phyloP scores from a whole-genome alignment of 1,140 invertebrate genomes.

The Goniozus legneri region DNA sequence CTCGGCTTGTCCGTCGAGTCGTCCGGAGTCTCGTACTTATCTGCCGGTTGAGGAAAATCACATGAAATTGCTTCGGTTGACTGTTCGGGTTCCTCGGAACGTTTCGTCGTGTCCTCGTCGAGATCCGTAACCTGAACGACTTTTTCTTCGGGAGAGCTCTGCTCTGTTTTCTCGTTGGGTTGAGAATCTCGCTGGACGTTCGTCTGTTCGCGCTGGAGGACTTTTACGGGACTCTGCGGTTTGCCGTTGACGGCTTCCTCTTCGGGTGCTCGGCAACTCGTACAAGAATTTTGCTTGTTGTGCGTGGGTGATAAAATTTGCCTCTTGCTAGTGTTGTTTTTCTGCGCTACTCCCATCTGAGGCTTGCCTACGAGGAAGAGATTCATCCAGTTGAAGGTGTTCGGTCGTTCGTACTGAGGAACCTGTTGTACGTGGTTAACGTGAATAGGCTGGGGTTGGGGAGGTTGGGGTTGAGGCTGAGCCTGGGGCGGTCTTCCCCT shows the following conservation, averaged over 20 bases:
- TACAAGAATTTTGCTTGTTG: conserved; percentile 18
- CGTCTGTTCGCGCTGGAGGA: conserved; percentile 25
- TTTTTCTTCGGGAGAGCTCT: conserved; percentile 17
- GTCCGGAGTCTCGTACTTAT: not conserved
- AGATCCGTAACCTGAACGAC: conserved; percentile 32
- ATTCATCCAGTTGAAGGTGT: conserved; percentile 16
- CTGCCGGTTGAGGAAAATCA: not conserved
- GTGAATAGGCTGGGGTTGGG: conserved; percentile 26
- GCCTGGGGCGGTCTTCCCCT: conserved; percentile 16
- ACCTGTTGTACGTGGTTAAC: conserved; percentile 21
- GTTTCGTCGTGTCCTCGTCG: conserved; percentile 32
- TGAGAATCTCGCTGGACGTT: conserved; percentile 13
- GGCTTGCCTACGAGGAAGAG: no score
- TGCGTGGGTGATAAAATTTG: conserved; percentile 33
- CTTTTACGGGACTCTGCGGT: conserved; percentile 29
- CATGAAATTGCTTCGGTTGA: not conserved
- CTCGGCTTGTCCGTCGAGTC: not conserved
- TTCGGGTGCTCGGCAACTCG: no score
- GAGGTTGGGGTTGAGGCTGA: conserved; percentile 19
- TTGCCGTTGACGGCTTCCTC: conserved; percentile 18
- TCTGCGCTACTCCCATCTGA: conserved; percentile 28
- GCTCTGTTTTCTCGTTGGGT: not conserved
- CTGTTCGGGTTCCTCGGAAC: no score
- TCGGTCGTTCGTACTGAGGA: conserved; percentile 22
- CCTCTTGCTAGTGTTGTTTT: conserved; percentile 29